Conservation (phyloP, 1,140 invertebrate genomes). For the Pollicipes pollicipes region DNA sequence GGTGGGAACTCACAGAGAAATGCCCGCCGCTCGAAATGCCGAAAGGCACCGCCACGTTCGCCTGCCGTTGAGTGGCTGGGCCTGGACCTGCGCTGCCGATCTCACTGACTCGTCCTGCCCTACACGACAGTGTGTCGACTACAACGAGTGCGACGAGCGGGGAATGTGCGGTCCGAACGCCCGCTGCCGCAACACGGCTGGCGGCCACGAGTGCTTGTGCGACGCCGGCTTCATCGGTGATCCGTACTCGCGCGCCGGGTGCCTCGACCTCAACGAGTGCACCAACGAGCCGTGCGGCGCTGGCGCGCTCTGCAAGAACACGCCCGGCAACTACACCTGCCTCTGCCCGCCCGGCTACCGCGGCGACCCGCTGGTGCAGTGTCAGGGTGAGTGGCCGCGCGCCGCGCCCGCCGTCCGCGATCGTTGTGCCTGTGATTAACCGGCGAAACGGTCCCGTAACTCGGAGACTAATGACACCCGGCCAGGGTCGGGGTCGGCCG, state of each 20-base stretch:
- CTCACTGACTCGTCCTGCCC: too few relatives aligned
- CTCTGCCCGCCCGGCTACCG: slow-evolving; percentile 52
- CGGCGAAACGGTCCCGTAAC: neutral
- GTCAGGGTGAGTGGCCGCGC: slow-evolving; percentile 22
- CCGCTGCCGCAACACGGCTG: slow-evolving; percentile 48
- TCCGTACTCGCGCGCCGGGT: slow-evolving; percentile 39
- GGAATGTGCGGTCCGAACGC: slow-evolving; percentile 50
- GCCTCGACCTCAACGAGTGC: slow-evolving; percentile 50
- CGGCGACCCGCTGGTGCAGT: slow-evolving; percentile 42
- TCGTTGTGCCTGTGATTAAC: neutral
- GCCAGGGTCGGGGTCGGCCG: too few relatives aligned
- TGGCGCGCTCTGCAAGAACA: slow-evolving; percentile 49
- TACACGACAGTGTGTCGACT: slow-evolving; percentile 60
- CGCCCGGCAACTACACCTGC: slow-evolving; percentile 52
- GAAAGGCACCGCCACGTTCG: too few relatives aligned
- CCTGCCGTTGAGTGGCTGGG: too few relatives aligned
- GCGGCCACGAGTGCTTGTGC: slow-evolving; percentile 62
- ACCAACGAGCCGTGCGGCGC: slow-evolving; percentile 45
- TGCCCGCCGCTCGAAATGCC: too few relatives aligned
- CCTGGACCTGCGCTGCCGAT: too few relatives aligned
- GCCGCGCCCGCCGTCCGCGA: too few relatives aligned
- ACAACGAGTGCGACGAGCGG: slow-evolving; percentile 51
- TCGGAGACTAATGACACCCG: neutral
- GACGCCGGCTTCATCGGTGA: slow-evolving; percentile 58
- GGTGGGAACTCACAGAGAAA: too few relatives aligned